Evolutionary conservation across 2,113 vertebrate species (phyloP).

Genomic region (Uria aalge): DNA sequence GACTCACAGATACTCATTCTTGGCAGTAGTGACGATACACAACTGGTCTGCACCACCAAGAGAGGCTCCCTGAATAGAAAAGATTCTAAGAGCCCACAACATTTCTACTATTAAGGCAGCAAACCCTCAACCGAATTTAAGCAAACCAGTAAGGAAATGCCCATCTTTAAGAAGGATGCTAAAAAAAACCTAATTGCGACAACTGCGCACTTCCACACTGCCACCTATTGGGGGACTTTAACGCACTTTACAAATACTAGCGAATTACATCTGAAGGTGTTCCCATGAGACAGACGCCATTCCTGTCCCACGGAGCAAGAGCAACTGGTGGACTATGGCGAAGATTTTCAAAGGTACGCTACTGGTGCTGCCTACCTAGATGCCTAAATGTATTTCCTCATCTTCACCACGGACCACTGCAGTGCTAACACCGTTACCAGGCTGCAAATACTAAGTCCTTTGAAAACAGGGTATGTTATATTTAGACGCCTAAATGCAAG

Average conservation of each 20-base stretch:
- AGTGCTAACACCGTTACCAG: not conserved
- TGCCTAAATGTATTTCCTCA: not conserved
- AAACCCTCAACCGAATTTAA: not conserved
- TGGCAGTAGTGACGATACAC: not conserved
- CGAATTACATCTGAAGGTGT: not conserved
- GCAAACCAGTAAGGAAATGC: not conserved
- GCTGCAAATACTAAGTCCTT: not conserved
- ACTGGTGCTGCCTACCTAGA: not conserved
- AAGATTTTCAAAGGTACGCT: not conserved
- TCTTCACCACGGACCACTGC: not conserved
- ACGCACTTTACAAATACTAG: not conserved
- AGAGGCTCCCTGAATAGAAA: not conserved
- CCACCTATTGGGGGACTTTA: slow-evolving; percentile 29
- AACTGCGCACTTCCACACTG: slow-evolving; percentile 23
- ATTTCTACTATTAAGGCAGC: not conserved
- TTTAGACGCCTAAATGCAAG: not conserved
- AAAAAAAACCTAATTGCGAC: not conserved
- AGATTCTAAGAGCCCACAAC: not conserved
- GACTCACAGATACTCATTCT: not conserved
- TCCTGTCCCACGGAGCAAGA: not conserved
- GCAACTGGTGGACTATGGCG: not conserved
- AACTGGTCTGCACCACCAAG: not conserved
- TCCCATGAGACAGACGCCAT: not conserved
- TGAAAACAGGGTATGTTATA: not conserved
- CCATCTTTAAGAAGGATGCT: not conserved